phyloP scores from a whole-genome alignment of 1,140 invertebrate species.

The Dreissena rostriformis region DNA sequence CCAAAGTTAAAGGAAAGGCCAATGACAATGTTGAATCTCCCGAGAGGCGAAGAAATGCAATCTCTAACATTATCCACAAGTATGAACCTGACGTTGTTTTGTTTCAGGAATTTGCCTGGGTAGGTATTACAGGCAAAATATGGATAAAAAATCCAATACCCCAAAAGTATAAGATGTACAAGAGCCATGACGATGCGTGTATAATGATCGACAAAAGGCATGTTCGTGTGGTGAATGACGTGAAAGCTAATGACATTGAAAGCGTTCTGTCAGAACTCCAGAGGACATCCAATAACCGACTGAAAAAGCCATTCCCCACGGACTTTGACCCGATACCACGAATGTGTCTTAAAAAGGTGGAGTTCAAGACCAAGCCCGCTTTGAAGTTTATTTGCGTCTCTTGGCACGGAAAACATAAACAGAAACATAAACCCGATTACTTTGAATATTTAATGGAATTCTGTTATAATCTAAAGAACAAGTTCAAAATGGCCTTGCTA shows the following conservation, averaged over 20 bases:
- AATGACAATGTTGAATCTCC: too few species aligned
- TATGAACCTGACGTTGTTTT: constrained; percentile 27
- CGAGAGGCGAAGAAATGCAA: too few species aligned
- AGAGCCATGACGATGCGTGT: too few species aligned
- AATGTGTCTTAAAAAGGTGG: background rate
- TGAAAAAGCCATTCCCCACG: background rate
- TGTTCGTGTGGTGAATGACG: too few species aligned
- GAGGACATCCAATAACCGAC: background rate
- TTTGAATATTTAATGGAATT: background rate
- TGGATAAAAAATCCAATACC: too few species aligned
- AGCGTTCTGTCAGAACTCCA: background rate
- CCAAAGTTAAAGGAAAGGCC: too few species aligned
- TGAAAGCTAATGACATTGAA: background rate
- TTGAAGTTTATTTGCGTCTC: background rate
- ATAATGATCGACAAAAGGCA: too few species aligned
- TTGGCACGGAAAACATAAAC: background rate
- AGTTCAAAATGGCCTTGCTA: background rate
- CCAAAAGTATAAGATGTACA: too few species aligned
- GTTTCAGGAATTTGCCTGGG: constrained; percentile 47
- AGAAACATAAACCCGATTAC: background rate
- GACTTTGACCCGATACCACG: background rate
- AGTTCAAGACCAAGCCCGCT: background rate
- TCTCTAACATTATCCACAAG: constrained; percentile 18
- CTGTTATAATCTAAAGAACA: background rate
- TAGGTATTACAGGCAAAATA: too few species aligned